Conservation (phyloP, 2,888 invertebrate genomes). For the Nebria brevicollis region DNA sequence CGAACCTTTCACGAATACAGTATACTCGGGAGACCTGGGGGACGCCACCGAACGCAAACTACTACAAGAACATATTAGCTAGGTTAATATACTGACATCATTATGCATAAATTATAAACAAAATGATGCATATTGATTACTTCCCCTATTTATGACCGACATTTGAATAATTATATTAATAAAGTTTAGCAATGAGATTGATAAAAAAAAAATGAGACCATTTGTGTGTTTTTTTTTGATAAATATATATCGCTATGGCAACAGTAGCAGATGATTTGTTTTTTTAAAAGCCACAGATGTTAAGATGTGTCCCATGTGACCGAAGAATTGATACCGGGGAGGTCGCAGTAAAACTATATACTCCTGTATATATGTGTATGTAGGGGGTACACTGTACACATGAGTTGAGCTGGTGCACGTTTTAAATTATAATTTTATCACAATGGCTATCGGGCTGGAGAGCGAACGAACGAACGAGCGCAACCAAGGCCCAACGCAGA, state of each 20-base stretch:
- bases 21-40: too few species aligned
- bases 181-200: neutral
- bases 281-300: neutral
- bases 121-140: too few species aligned
- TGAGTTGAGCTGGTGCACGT: conserved; percentile 51
- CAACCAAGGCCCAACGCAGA: conserved; percentile 7
- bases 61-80: too few species aligned
- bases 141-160: too few species aligned
- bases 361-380: neutral
- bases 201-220: neutral
- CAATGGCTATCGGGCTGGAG: conserved; percentile 47
- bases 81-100: too few species aligned
- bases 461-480: neutral
- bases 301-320: conserved; percentile 17
- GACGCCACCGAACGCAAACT: too few species aligned
- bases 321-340: neutral
- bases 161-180: neutral
- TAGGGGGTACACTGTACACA: conserved; percentile 52
- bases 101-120: too few species aligned
- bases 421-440: conserved; percentile 53
- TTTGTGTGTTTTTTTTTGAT: neutral
- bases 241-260: neutral
- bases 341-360: neutral
- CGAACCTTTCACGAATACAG: too few species aligned
- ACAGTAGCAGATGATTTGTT: neutral